Evolutionary conservation across 2,797 vertebrate genomes (phyloP).

Genomic region (Chrosomus eos): DNA sequence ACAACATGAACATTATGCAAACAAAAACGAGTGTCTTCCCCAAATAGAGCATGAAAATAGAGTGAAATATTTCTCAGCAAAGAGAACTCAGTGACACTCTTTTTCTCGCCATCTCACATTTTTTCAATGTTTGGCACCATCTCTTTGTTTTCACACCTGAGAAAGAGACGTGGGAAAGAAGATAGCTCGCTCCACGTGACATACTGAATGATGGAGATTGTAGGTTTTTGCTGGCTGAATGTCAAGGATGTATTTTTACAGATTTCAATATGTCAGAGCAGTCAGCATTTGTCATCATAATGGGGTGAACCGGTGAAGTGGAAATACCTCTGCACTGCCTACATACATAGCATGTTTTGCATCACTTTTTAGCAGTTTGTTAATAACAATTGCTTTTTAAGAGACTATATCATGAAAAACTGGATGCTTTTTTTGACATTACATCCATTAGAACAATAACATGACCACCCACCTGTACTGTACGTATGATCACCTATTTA

Average conservation of each 20-base stretch:
- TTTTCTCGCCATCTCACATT: slow-evolving; percentile 43
- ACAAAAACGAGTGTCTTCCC: not conserved
- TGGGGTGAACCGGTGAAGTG: not conserved
- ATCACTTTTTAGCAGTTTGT: not conserved
- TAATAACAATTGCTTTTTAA: slow-evolving; percentile 4
- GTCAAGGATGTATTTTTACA: slow-evolving; percentile 21
- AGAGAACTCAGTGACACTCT: not conserved
- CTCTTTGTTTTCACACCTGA: slow-evolving; percentile 23
- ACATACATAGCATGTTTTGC: not conserved
- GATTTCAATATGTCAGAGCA: slow-evolving; percentile 18
- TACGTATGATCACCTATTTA: not conserved
- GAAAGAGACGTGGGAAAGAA: not conserved
- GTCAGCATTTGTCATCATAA: slow-evolving; percentile 22
- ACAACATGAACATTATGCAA: not conserved
- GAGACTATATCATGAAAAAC: not conserved
- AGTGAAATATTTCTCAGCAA: not conserved
- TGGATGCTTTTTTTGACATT: not conserved
- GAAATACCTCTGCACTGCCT: not conserved
- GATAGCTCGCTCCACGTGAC: not conserved
- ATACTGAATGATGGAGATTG: not conserved
- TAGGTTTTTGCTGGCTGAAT: slow-evolving; percentile 12
- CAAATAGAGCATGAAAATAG: not conserved
- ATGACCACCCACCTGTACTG: not conserved
- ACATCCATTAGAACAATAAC: not conserved
- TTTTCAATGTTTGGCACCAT: slow-evolving; percentile 37